phyloP scores from a whole-genome alignment of 1,140 invertebrate species.

The Drosophila lini region DNA sequence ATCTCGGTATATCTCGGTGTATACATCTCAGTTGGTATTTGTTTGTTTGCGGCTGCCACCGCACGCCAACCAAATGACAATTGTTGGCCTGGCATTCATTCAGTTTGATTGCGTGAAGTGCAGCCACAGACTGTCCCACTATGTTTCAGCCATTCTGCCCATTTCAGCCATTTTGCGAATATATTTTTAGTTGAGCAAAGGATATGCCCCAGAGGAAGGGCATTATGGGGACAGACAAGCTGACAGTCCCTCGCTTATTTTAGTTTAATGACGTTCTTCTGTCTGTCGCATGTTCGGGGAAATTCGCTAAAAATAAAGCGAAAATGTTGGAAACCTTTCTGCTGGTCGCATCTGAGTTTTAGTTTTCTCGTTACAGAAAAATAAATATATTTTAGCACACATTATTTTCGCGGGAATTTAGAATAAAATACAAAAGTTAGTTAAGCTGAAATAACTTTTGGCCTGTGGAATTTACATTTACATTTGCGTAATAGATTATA shows the following conservation, averaged over 20 bases:
- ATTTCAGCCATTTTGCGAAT: slow-evolving; percentile 53
- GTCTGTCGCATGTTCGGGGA: slow-evolving; percentile 50
- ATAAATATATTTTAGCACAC: background rate
- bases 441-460: background rate
- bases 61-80: slow-evolving; percentile 57
- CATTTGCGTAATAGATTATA: background rate
- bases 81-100: slow-evolving; percentile 56
- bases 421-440: background rate
- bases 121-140: slow-evolving; percentile 51
- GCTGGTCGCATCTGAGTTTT: slow-evolving; percentile 24
- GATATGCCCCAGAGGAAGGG: slow-evolving; percentile 2
- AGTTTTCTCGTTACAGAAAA: slow-evolving; percentile 4
- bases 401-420: background rate
- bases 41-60: slow-evolving; percentile 34
- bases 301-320: slow-evolving; percentile 7
- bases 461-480: too few relatives aligned
- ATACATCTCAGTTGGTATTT: slow-evolving; percentile 28
- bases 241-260: slow-evolving; percentile 56
- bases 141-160: slow-evolving; percentile 10
- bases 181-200: slow-evolving; percentile 50
- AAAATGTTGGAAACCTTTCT: slow-evolving; percentile 16
- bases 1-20: slow-evolving; percentile 12
- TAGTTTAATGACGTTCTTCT: slow-evolving; percentile 67
- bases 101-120: slow-evolving; percentile 70
- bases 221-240: background rate